phyloP scores from a whole-genome alignment of 2,113 vertebrate species.

The Cryptotis parvus region DNA sequence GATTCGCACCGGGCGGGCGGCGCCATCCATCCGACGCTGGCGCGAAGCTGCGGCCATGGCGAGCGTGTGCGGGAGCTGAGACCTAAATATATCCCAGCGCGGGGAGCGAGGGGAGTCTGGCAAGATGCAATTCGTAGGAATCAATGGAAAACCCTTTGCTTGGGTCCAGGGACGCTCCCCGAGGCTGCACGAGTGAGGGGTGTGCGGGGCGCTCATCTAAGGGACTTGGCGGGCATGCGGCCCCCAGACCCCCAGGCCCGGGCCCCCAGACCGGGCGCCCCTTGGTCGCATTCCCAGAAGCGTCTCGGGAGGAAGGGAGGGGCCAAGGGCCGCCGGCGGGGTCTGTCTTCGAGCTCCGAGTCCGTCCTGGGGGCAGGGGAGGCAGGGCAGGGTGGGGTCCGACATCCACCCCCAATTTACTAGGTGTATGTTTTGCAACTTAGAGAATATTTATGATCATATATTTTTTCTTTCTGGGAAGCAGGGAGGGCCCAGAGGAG shows the following conservation, averaged over 20 bases:
- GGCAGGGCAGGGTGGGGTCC: too few relatives aligned
- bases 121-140: not conserved
- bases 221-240: too few relatives aligned
- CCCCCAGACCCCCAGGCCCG: too few relatives aligned
- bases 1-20: too few relatives aligned
- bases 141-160: not conserved
- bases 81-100: too few relatives aligned
- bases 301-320: conserved; percentile 21
- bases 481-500: not conserved
- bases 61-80: too few relatives aligned
- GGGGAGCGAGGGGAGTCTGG: not conserved
- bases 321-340: not conserved
- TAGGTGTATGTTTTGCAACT: conserved; percentile 38
- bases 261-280: too few relatives aligned
- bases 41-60: too few relatives aligned
- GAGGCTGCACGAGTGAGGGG: not conserved
- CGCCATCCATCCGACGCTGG: too few relatives aligned
- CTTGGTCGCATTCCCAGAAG: not conserved
- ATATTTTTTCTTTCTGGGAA: conserved; percentile 38
- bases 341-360: not conserved
- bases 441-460: conserved; percentile 45
- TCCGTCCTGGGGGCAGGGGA: too few relatives aligned
- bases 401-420: not conserved
- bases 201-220: not conserved
- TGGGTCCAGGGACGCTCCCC: not conserved